Base-by-base conservation (phyloP, 2,888 invertebrate species). In the Sceliomorpha sp. region DNA sequence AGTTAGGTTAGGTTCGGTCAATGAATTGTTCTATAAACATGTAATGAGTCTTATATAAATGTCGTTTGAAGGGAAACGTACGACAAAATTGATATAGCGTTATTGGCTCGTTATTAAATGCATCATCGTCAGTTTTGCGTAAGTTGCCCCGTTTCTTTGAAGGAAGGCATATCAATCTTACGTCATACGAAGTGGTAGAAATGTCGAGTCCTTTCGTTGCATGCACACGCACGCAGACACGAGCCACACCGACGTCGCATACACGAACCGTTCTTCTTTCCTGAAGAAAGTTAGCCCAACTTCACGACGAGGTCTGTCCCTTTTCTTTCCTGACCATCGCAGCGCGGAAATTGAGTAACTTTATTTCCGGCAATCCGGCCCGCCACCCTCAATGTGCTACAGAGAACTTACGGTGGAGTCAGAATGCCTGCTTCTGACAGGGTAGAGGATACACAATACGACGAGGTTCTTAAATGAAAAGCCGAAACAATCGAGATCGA, bases 331-430 rank as follows among this genome's bases (percentile, higher is more conserved):
- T 60, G 56, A 58, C 51, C 64, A 64, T 66, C 59, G 47, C 53
- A 58, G 70, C 34, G 51, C 55, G 70, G 58, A 73, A 73, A 63
- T 70, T 72, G 59, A 63, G 62, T 70, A 70, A 73, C 64, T 70
- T 73, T 67, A 70, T 73, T 70, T 73, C 62, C 72, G 60, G 60
- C 56, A 64, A 64, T 68, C 51, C 62, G 48, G 44, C 47, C 63
- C 55, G 51, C 45, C 45, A 24, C 56, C 48, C 48, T 44, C 40
- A 32, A 45, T 40, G 51, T 51, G 37, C 55, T 40, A 40, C 50
- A 42, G 51, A 48, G 44, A 68, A 71, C 62, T 71, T 67, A 63
- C 42, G 48, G 53, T 40, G 50, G 32, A 56, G 60, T 66, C 64
- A 37, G 56, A 51, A 60, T 62, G 48, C 40, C 69, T 72, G 66